Evolutionary conservation across 2,888 invertebrate species (phyloP), one percentile per base, ranked within the genome.

Genomic region (Malachius bipustulatus): DNA sequence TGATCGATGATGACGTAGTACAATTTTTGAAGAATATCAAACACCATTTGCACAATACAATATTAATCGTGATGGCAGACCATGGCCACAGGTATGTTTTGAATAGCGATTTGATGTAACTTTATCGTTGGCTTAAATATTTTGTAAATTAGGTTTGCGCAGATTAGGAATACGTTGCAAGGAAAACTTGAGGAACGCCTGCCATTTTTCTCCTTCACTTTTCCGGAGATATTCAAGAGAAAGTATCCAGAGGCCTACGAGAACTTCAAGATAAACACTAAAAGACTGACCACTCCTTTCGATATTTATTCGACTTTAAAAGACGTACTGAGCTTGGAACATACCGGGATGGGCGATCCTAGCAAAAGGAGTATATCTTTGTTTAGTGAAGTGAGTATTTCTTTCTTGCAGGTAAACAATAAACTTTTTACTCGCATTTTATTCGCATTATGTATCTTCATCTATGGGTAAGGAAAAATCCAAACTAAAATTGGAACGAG

Each of bases 171-270:
- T 48, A 91, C 90, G 0, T 66, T 87, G 4, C 91, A 93, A 59
- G 94, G 93, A 0, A 89, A 90, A 59, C 74, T 85, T 37, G 94
- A 94, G 52, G 93, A 94, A 56, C 71, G 94, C 1, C 57, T 93
- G 38, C 94, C 94, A 0, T 81, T 89, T 48, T 84, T 93, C 59
- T 77, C 80, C 1, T 73, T 91, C 34, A 64, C 74, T 0, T 73
- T 91, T 48, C 91, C 93, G 0, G 62, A 71, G 0, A 72, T 71
- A 56, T 76, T 91, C 43, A 67, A 70, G 41, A 61, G 63, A 6
- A 59, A 64, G 4, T 71, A 80, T 47, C 75, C 77, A 0, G 54
- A 62, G 9, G 73, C 73, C 9, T 72, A 75, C 41, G 60, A 59
- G 0, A 78, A 78, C 46, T 69, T 82, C 43, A 55, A 69, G 19